These are phyloP conservation scores for Scopus umbretta DNA, from an alignment of 2,113 vertebrate species.

Conservation along the genomic window DNA sequence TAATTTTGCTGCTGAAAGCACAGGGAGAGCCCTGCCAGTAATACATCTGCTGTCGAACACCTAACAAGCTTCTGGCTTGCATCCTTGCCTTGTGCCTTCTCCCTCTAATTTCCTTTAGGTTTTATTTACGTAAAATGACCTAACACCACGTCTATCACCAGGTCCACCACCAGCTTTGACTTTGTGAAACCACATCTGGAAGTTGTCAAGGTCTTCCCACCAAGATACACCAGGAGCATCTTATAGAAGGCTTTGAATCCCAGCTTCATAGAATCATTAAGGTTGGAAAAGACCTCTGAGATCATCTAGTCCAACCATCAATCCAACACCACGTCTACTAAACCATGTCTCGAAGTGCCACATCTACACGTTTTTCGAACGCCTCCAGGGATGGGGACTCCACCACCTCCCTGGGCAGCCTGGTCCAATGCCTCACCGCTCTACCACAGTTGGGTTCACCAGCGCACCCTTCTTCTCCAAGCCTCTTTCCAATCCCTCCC, in stretches of 20 bases:
- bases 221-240: rapidly evolving
- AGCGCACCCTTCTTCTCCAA: neutral
- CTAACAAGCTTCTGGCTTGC: neutral
- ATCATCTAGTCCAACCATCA: too few species aligned
- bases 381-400: too few species aligned
- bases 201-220: neutral
- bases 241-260: too few species aligned
- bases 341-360: too few species aligned
- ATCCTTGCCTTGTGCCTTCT: neutral
- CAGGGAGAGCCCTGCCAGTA: neutral
- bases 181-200: neutral
- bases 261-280: too few species aligned
- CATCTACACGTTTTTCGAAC: too few species aligned
- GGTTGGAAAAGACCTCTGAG: too few species aligned
- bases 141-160: rapidly evolving
- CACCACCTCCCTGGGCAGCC: too few species aligned
- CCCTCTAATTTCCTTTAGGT: neutral
- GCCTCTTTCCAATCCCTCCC: neutral
- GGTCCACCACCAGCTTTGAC: neutral
- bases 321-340: too few species aligned
- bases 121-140: neutral
- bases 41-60: neutral
- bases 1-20: neutral
- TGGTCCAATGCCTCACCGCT: too few species aligned
- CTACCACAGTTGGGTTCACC: neutral